These are phyloP conservation scores for Mnemiopsis leidyi DNA, from an alignment of 37 sponge, comb jelly and placozoan genomes.

Conservation along the genomic window DNA sequence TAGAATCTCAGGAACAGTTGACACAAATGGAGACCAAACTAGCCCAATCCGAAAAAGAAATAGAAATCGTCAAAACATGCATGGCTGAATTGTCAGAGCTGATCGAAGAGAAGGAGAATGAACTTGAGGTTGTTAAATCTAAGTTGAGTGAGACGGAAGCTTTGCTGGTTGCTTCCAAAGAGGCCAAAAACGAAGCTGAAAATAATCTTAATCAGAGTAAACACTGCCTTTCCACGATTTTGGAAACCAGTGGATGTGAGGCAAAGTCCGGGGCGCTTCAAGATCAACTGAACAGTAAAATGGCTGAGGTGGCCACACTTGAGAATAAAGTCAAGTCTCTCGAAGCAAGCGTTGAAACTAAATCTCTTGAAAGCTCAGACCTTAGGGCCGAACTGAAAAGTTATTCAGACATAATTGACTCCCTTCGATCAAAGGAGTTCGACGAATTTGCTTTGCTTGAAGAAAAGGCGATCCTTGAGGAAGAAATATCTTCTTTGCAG, in stretches of 20 bases:
- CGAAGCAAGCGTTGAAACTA: not conserved
- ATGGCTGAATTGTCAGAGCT: not conserved
- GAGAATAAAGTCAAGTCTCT: not conserved
- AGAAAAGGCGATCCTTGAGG: not conserved
- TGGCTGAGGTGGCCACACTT: not conserved
- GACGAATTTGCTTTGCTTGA: not conserved
- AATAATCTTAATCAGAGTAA: not conserved
- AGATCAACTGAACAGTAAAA: not conserved
- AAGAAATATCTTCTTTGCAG: not conserved
- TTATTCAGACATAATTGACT: not conserved
- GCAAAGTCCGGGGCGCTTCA: not conserved
- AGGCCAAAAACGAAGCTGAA: not conserved
- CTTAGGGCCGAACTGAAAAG: not conserved
- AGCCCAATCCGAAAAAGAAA: not conserved
- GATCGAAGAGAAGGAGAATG: not conserved
- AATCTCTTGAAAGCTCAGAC: not conserved
- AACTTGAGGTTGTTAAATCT: not conserved
- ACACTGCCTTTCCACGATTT: not conserved
- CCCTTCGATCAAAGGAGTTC: not conserved
- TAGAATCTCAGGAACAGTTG: not conserved
- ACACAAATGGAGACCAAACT: not conserved
- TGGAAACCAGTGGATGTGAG: not conserved
- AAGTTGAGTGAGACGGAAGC: not conserved
- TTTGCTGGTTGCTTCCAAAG: not conserved
- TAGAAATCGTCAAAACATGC: not conserved